A percentile compares a stretch with the other conserved stretches of the same genome.
Evolutionary conservation across 1,140 invertebrate genomes (phyloP).

Genomic region (Phenacoccus solenopsis): DNA sequence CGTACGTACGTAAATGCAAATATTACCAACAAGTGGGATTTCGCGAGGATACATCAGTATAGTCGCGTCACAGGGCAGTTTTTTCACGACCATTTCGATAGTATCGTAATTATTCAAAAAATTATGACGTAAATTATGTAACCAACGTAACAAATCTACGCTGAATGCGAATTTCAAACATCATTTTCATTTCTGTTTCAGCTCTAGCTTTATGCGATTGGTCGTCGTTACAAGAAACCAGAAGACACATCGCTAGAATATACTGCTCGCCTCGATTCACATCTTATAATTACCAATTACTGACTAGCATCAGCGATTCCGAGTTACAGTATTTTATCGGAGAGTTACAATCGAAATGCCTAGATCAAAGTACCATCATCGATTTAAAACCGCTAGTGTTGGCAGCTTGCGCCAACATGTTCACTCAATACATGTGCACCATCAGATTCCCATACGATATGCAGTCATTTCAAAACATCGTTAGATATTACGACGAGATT

Average conservation of each 20-base stretch:
- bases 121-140: too few relatives aligned
- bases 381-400: slow-evolving; percentile 40
- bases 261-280: slow-evolving; percentile 62
- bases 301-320: slow-evolving; percentile 36
- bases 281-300: slow-evolving; percentile 50
- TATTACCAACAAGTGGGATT: too few relatives aligned
- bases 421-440: slow-evolving; percentile 70
- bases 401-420: slow-evolving; percentile 65
- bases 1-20: too few relatives aligned
- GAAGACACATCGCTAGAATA: slow-evolving; percentile 57
- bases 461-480: slow-evolving; percentile 46
- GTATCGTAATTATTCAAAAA: too few relatives aligned
- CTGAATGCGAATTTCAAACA: too few relatives aligned
- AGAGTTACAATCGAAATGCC: slow-evolving; percentile 21
- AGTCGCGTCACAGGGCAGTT: too few relatives aligned
- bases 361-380: slow-evolving; percentile 24
- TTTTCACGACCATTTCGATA: too few relatives aligned
- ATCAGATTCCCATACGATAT: slow-evolving; percentile 54
- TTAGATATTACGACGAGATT: slow-evolving; percentile 64
- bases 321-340: slow-evolving; percentile 26
- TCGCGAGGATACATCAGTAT: too few relatives aligned
- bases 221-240: slow-evolving; percentile 61
- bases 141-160: too few relatives aligned
- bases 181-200: too few relatives aligned
- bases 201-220: slow-evolving; percentile 74